These are phyloP conservation scores for Tragelaphus strepsiceros DNA, from an alignment of 2,113 vertebrate species.

Conservation along the genomic window DNA sequence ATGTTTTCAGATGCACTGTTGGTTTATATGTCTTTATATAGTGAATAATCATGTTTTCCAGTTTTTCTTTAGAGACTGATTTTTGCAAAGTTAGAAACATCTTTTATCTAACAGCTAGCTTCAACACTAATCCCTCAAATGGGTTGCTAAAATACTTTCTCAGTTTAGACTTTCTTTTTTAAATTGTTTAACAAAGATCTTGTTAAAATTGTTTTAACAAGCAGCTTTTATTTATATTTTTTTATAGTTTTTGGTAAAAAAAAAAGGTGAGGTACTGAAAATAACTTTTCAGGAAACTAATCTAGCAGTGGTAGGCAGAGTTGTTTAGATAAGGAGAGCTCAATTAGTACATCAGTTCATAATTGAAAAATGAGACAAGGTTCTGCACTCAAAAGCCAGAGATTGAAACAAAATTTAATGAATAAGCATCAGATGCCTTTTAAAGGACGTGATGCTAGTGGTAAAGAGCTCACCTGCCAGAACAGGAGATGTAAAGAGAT, in stretches of 20 bases:
- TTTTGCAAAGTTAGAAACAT: background rate
- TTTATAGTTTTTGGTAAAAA: background rate
- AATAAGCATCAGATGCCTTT: background rate
- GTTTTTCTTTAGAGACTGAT: background rate
- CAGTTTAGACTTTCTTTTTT: background rate
- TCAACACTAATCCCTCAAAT: background rate
- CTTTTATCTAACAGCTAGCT: background rate
- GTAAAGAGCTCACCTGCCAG: background rate
- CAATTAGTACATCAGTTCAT: background rate
- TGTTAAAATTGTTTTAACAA: background rate
- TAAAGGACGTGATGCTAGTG: background rate
- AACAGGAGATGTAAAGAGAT: background rate
- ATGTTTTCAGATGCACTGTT: background rate
- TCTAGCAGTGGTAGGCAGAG: background rate
- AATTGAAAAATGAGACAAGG: background rate
- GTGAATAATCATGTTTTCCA: background rate
- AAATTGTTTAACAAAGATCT: background rate
- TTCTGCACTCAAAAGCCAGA: background rate
- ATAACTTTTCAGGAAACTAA: background rate
- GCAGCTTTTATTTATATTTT: background rate
- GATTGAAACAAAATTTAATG: background rate
- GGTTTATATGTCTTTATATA: background rate
- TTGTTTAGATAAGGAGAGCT: background rate
- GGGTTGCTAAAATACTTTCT: background rate
- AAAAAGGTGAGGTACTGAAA: background rate